Evolutionary conservation across 2,888 invertebrate species (phyloP).

Genomic region (Pterostichus madidus): DNA sequence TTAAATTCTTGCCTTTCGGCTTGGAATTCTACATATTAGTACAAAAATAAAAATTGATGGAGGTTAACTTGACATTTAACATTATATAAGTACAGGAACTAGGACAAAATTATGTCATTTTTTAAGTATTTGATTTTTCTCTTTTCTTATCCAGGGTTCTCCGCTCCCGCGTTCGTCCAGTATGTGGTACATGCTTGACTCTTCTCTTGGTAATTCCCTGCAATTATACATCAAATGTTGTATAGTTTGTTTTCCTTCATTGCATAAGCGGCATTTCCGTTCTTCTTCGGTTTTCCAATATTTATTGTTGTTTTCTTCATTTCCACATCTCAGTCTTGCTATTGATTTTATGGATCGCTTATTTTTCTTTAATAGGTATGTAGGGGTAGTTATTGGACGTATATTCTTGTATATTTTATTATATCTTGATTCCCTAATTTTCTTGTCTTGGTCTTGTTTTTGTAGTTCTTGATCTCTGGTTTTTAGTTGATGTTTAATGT

Average conservation of each 20-base stretch:
- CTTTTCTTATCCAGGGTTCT: conserved; percentile 1
- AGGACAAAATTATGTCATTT: too few relatives aligned
- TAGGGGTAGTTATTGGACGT: background rate
- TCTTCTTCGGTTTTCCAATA: conserved; percentile 15
- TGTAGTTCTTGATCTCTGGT: background rate
- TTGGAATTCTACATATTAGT: too few relatives aligned
- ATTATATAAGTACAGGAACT: too few relatives aligned
- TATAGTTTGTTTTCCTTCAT: background rate
- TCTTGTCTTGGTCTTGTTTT: conserved; percentile 8
- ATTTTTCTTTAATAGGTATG: background rate
- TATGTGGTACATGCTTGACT: background rate
- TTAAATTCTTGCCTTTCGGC: too few relatives aligned
- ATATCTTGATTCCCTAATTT: background rate
- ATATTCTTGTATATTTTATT: conserved; percentile 1
- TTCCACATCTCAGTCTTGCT: conserved; percentile 8
- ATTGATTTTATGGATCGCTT: background rate
- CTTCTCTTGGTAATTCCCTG: background rate
- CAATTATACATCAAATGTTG: background rate
- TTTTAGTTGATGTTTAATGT: background rate
- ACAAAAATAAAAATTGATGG: too few relatives aligned
- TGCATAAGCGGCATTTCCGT: background rate
- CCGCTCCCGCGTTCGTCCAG: background rate
- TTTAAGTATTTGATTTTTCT: background rate
- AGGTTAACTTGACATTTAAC: too few relatives aligned
- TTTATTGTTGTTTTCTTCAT: conserved; percentile 8